Evolutionary conservation across 2,113 vertebrate species (phyloP).

Genomic region (Mohoua ochrocephala): DNA sequence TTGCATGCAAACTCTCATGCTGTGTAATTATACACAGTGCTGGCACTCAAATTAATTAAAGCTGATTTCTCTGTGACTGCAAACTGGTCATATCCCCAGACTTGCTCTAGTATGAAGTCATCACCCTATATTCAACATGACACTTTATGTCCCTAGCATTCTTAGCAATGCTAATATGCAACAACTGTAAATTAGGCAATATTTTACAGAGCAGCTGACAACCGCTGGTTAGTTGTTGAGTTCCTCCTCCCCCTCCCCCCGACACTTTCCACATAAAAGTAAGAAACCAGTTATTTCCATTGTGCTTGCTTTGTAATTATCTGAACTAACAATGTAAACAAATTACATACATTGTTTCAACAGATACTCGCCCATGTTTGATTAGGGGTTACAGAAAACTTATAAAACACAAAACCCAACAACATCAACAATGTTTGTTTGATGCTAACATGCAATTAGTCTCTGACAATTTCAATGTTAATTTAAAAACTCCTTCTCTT

Average conservation of each 20-base stretch:
- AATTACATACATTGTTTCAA: conserved; percentile 77
- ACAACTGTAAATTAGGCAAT: conserved; percentile 67
- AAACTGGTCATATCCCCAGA: conserved; percentile 79
- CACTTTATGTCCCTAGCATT: conserved; percentile 73
- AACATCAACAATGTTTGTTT: conserved; percentile 65
- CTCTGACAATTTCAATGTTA: conserved; percentile 62
- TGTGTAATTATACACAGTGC: conserved; percentile 86
- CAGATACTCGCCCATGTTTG: conserved; percentile 65
- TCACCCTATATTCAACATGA: conserved; percentile 80
- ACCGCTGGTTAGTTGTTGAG: conserved; percentile 55
- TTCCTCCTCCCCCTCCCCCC: neutral
- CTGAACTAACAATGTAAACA: conserved; percentile 77
- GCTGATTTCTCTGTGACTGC: conserved; percentile 78
- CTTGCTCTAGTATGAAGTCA: conserved; percentile 83
- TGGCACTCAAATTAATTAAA: conserved; percentile 92
- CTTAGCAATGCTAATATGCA: conserved; percentile 68
- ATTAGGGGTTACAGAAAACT: conserved; percentile 78
- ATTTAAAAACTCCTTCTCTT: conserved; percentile 61
- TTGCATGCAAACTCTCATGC: conserved; percentile 80
- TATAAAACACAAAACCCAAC: conserved; percentile 63
- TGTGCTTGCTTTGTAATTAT: conserved; percentile 80
- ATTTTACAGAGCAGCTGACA: conserved; percentile 70
- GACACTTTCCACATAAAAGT: conserved; percentile 60
- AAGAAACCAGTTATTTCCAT: conserved; percentile 72
- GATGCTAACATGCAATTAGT: conserved; percentile 74